Evolutionary conservation across 1,140 invertebrate genomes (phyloP).

Genomic region (Dreissena rostriformis): DNA sequence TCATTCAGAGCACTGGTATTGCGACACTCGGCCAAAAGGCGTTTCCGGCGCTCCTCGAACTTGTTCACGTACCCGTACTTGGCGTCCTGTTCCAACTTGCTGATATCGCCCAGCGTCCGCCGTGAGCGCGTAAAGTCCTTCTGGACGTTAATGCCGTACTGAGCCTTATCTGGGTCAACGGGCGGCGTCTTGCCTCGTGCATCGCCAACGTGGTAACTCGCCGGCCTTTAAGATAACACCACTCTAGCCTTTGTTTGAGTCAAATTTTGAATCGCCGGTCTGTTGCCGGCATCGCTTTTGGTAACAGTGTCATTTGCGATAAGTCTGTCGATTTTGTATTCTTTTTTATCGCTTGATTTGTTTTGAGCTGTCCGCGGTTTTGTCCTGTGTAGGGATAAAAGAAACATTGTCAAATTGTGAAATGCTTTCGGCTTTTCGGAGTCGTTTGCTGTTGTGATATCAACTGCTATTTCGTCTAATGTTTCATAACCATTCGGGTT

Average conservation of each 20-base stretch:
- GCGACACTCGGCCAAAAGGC: conserved; percentile 50
- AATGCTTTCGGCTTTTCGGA: conserved; percentile 45
- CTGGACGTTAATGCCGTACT: conserved; percentile 56
- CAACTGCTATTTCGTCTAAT: too few relatives aligned
- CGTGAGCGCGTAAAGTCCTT: conserved; percentile 58
- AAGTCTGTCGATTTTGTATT: conserved; percentile 4
- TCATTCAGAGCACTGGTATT: conserved; percentile 46
- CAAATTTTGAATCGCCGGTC: neutral
- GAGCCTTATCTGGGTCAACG: conserved; percentile 14
- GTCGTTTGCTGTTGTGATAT: too few relatives aligned
- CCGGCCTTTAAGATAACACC: conserved; percentile 11
- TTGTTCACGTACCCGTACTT: conserved; percentile 60
- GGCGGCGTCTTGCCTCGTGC: neutral
- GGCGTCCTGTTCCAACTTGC: conserved; percentile 61
- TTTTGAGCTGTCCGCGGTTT: too few relatives aligned
- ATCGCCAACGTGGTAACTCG: conserved; percentile 20
- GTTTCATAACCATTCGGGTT: neutral
- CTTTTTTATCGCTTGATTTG: too few relatives aligned
- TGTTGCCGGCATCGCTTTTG: neutral
- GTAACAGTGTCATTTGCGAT: neutral
- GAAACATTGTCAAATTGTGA: conserved; percentile 62
- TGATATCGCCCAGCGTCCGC: conserved; percentile 59
- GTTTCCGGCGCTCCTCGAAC: conserved; percentile 56
- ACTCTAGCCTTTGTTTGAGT: neutral
- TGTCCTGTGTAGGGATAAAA: conserved; percentile 53